Evolutionary conservation across 2,797 vertebrate species (phyloP).

Genomic region (Choloepus didactylus): DNA sequence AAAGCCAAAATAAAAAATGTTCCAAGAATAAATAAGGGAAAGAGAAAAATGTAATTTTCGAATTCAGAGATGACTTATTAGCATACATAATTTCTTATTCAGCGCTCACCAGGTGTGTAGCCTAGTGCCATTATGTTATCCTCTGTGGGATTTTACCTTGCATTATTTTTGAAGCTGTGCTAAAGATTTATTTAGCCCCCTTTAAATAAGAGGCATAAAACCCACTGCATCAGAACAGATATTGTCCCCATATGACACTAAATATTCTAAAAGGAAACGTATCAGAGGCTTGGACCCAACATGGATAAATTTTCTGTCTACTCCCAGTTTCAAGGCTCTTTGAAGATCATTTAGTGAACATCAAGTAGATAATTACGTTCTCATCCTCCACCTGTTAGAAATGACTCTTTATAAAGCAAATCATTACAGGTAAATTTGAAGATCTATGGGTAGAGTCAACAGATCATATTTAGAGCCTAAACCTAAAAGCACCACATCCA

Average conservation of each 20-base stretch:
- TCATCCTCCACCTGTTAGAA: not conserved
- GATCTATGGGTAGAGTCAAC: not conserved
- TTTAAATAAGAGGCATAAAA: fast-evolving
- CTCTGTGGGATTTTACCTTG: not conserved
- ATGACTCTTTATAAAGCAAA: not conserved
- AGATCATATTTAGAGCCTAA: fast-evolving
- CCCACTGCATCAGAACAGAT: fast-evolving
- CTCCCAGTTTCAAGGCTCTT: too few species aligned
- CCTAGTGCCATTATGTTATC: fast-evolving
- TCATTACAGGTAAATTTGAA: too few species aligned
- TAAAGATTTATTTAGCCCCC: not conserved
- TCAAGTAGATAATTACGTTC: fast-evolving
- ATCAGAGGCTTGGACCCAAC: not conserved
- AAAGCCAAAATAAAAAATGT: not conserved
- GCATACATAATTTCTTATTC: too few species aligned
- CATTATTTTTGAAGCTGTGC: too few species aligned
- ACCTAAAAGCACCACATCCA: not conserved
- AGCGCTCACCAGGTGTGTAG: fast-evolving
- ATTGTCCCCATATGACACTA: fast-evolving
- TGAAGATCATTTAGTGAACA: fast-evolving
- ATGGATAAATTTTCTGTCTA: fast-evolving
- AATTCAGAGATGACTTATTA: too few species aligned
- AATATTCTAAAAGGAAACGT: fast-evolving
- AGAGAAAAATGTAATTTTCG: not conserved
- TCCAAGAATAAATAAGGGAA: not conserved